Percentiles rank a stretch among this genome's conserved stretches.
phyloP scores from a whole-genome alignment of 2,113 vertebrate genomes.

The Neogobius melanostomus region DNA sequence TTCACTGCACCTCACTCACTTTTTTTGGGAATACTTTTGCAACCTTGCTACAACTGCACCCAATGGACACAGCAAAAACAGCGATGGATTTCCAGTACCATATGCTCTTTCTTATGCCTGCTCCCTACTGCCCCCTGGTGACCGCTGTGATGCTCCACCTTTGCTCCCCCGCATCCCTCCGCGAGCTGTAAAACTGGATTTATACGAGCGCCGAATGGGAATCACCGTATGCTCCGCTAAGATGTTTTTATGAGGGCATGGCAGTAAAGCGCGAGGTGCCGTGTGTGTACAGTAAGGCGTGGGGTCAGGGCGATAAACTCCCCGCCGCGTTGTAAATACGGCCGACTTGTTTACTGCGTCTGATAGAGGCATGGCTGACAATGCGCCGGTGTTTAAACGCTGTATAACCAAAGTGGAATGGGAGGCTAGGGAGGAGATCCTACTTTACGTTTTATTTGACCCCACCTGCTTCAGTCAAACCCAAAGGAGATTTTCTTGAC shows the following conservation, averaged over 20 bases:
- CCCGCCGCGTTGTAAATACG: constrained; percentile 50
- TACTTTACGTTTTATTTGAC: too few relatives aligned
- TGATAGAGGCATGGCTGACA: constrained; percentile 43
- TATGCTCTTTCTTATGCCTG: background rate
- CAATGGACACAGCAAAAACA: background rate
- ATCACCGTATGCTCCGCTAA: background rate
- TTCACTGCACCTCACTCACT: too few relatives aligned
- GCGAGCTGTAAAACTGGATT: background rate
- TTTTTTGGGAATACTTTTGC: background rate
- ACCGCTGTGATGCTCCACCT: background rate
- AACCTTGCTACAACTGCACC: background rate
- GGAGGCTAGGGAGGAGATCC: constrained; percentile 43
- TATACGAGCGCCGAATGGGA: background rate
- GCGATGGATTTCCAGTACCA: background rate
- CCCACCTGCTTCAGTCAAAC: too few relatives aligned
- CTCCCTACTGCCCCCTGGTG: background rate
- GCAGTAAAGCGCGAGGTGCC: constrained; percentile 17
- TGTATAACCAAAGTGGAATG: constrained; percentile 67
- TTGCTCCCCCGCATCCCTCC: background rate
- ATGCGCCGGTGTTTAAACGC: constrained; percentile 66
- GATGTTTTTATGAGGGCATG: background rate
- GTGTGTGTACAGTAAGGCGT: constrained; percentile 10
- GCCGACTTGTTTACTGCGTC: constrained; percentile 60
- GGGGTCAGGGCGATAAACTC: constrained; percentile 42
- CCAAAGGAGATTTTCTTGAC: too few relatives aligned